A percentile compares a stretch with the other conserved stretches of the same genome.
phyloP scores from a whole-genome alignment of 2,113 vertebrate species.

The Carettochelys insculpta region DNA sequence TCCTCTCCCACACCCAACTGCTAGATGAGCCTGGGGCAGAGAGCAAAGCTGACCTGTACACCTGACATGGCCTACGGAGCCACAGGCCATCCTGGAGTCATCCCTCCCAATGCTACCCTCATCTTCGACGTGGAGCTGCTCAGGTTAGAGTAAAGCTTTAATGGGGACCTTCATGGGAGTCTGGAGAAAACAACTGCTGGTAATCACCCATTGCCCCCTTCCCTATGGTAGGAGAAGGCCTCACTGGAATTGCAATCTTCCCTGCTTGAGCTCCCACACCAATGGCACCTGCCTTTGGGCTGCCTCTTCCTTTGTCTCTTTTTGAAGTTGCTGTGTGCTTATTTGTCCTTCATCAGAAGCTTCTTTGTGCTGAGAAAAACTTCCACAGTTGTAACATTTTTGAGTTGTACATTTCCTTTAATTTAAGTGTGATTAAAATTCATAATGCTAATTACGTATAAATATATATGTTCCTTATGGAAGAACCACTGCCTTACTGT shows the following conservation, averaged over 20 bases:
- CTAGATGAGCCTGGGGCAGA: conserved; percentile 98
- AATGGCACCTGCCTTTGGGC: not conserved
- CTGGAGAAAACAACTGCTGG: conserved; percentile 60
- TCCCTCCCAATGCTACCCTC: conserved; percentile 96
- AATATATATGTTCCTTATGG: conserved; percentile 76
- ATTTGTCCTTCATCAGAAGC: conserved; percentile 62
- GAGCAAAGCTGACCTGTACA: conserved; percentile 97
- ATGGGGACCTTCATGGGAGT: conserved; percentile 20
- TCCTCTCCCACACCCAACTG: conserved; percentile 47
- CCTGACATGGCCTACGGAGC: conserved; percentile 96
- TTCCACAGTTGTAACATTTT: conserved; percentile 67
- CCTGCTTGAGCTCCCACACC: conserved; percentile 71
- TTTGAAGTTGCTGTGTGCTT: conserved; percentile 62
- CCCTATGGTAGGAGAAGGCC: not conserved
- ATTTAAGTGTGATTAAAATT: conserved; percentile 78
- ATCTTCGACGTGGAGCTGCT: conserved; percentile 98
- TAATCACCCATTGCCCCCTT: conserved; percentile 44
- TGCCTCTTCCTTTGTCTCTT: conserved; percentile 42
- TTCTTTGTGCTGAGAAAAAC: conserved; percentile 70
- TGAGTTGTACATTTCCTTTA: conserved; percentile 82
- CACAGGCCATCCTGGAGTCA: conserved; percentile 96
- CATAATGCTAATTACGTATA: conserved; percentile 65
- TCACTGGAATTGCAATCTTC: conserved; percentile 70
- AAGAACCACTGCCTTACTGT: conserved; percentile 89
- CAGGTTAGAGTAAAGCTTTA: conserved; percentile 90